Percentiles rank a stretch among this genome's conserved stretches.
These are phyloP conservation scores for Cotesia chilonis DNA, from an alignment of 1,140 invertebrate genomes.

Conservation along the genomic window DNA sequence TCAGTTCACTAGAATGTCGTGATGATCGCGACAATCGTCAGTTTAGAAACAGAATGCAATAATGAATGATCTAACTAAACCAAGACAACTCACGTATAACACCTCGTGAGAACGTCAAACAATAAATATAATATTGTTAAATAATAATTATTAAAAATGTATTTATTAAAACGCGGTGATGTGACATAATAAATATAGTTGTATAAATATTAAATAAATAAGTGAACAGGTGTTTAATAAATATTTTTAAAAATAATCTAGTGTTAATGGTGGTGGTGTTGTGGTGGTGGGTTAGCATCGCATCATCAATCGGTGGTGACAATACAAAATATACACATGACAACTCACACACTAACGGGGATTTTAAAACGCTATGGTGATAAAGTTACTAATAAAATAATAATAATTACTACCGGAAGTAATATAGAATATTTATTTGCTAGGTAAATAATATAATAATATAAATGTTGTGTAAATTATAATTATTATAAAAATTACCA, in stretches of 20 bases:
- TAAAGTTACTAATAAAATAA: no score
- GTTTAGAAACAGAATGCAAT: slow-evolving; percentile 50
- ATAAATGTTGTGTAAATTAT: no score
- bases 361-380: no score
- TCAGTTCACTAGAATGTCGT: slow-evolving; percentile 10
- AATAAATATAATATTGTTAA: neutral
- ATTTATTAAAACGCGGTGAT: slow-evolving; percentile 19
- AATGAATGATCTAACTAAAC: slow-evolving; percentile 46
- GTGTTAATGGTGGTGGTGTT: no score
- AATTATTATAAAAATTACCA: no score
- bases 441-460: no score
- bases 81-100: slow-evolving; percentile 45
- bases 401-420: no score
- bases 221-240: no score
- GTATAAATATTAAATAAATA: neutral
- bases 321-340: neutral
- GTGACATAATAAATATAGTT: slow-evolving; percentile 23
- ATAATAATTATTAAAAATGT: slow-evolving; percentile 25
- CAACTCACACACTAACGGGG: no score
- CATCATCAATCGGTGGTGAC: neutral
- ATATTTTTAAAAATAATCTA: neutral
- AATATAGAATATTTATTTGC: no score
- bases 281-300: neutral
- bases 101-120: slow-evolving; percentile 39
- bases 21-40: slow-evolving; percentile 28